Conservation (phyloP, 2,797 vertebrate species). For the Tragelaphus eurycerus region DNA sequence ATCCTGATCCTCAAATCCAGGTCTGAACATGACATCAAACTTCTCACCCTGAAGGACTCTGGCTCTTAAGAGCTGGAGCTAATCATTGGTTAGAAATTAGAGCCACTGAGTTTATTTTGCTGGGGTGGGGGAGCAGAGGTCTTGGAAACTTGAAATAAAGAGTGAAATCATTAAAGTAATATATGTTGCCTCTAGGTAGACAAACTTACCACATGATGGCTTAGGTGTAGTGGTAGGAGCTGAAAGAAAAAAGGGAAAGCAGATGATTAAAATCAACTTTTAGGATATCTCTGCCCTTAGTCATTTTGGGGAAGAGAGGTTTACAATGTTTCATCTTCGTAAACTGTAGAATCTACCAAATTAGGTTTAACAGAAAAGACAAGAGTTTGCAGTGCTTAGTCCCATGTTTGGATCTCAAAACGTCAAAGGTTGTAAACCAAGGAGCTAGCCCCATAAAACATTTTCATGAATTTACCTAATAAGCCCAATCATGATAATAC, state of each 20-base stretch:
- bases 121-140: neutral
- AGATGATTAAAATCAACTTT: neutral
- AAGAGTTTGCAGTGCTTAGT: too few species aligned
- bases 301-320: neutral
- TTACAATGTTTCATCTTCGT: neutral
- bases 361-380: neutral
- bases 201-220: constrained; percentile 55
- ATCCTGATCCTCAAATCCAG: neutral
- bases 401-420: neutral
- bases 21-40: neutral
- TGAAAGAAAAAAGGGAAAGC: neutral
- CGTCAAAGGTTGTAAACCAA: neutral
- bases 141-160: neutral
- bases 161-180: neutral
- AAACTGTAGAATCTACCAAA: neutral
- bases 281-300: neutral
- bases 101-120: neutral
- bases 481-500: fast-evolving
- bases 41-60: neutral
- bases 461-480: neutral
- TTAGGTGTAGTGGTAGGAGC: fast-evolving
- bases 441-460: neutral
- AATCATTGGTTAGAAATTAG: neutral
- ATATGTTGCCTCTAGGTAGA: fast-evolving
- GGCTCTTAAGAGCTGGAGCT: neutral